phyloP scores from a whole-genome alignment of 2,888 invertebrate species.

The Seira ritae region DNA sequence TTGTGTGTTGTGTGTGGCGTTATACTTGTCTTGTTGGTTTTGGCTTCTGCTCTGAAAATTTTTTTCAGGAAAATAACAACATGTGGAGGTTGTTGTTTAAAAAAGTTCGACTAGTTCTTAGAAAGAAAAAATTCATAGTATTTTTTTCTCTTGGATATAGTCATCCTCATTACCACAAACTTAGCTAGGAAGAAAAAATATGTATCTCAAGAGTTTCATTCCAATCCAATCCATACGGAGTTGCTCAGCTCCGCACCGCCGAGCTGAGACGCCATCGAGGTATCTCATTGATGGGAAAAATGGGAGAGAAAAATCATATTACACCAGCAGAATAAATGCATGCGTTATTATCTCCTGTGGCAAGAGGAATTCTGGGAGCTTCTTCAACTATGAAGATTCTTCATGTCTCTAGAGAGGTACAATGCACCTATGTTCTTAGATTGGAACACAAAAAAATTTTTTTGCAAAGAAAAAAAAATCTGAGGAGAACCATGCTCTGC shows the following conservation, averaged over 20 bases:
- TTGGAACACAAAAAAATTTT: background rate
- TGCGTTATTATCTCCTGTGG: background rate
- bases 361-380: too few species aligned
- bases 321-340: background rate
- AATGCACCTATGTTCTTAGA: background rate
- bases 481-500: constrained; percentile 18
- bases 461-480: background rate
- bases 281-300: constrained; percentile 3
- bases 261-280: background rate
- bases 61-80: constrained; percentile 38
- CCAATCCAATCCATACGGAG: too few species aligned
- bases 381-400: background rate
- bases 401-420: background rate
- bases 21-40: background rate
- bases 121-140: constrained; percentile 5
- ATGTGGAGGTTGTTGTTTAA: constrained; percentile 49
- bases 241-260: background rate
- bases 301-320: constrained; percentile 4
- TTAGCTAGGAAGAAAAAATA: background rate
- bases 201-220: background rate
- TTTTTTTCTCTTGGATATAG: constrained; percentile 12
- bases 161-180: background rate
- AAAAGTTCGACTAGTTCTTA: background rate
- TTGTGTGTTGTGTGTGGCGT: constrained; percentile 12
- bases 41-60: constrained; percentile 45